Conservation (phyloP, 2,113 vertebrate genomes). For the Octodon degus region DNA sequence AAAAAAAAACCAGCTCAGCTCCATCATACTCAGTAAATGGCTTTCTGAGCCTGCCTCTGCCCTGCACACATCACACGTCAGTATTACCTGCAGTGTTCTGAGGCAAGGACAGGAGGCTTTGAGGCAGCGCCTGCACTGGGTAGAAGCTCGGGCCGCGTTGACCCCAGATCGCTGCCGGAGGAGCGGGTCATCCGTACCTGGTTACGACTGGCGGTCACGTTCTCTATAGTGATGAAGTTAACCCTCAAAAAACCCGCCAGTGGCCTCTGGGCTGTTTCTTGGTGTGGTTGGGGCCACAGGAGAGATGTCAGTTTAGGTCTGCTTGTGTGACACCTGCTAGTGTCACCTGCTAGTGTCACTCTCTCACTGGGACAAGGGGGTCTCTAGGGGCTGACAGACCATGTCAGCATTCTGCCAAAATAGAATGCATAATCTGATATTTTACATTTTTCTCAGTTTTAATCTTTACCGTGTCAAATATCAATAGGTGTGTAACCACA, state of each 20-base stretch:
- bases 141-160: not conserved
- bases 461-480: not conserved
- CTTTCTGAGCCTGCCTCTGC: not conserved
- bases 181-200: too few species aligned
- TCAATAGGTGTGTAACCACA: not conserved
- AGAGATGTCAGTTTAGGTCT: not conserved
- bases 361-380: not conserved
- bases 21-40: not conserved
- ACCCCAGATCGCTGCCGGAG: not conserved
- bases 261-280: not conserved
- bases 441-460: constrained; percentile 15
- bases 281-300: not conserved
- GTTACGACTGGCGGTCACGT: not conserved
- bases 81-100: not conserved
- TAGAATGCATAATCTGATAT: not conserved
- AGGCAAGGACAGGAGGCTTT: not conserved
- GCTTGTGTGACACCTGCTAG: not conserved
- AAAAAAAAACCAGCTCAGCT: too few species aligned
- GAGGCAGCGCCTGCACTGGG: not conserved
- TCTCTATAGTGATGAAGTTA: not conserved
- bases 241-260: not conserved
- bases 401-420: not conserved
- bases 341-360: not conserved
- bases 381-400: not conserved
- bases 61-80: not conserved